Evolutionary conservation across 2,797 vertebrate genomes (phyloP), one percentile per base, ranked within the genome.

Genomic region (Argya squamiceps): DNA sequence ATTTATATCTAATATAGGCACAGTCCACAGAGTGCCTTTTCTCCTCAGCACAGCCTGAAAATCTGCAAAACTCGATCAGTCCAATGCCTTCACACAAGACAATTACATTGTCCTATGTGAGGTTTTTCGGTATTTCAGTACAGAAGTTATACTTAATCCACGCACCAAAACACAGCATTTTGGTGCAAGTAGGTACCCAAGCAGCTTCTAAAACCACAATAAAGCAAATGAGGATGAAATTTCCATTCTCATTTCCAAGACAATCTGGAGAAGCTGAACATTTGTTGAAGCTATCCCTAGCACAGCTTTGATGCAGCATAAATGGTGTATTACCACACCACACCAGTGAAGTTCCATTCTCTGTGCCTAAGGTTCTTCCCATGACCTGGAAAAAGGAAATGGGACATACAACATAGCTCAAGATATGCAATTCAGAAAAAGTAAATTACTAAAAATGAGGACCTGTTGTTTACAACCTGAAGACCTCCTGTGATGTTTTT

Each of bases 1-100:
- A 26, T 52, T 62, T 16, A 34, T 15, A 46, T 50, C n/a, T 71
- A n/a, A 30, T 9, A 58, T 0, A 36, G 37, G 7, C 26, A 56
- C 0, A 0, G 44, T 36, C 27, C 6, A 2, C 1, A 3, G 53
- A 62, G 32, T 3, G 10, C 4, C 19, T 62, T 68, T 75, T 75
- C 47, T 90, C 41, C 24, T 74, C 21, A 58, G 20, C 20, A 55
- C 14, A 89, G 39, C 47, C n/a, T 30, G 53, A 27, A 71, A 70
- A 68, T 22, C 43, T 67, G 32, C 44, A 84, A 84, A 91, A 65
- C 18, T 37, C 1, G 0, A 32, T 41, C 37, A 56, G 32, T 56
- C 50, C 43, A 55, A n/a, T 0, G 0, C 37, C 19, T 88, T 64
- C 27, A 49, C n/a, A 24, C 0, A 7, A 56, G 46, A 50, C 39